Evolutionary conservation across 2,113 vertebrate genomes (phyloP).

Genomic region (Ranitomeya variabilis): DNA sequence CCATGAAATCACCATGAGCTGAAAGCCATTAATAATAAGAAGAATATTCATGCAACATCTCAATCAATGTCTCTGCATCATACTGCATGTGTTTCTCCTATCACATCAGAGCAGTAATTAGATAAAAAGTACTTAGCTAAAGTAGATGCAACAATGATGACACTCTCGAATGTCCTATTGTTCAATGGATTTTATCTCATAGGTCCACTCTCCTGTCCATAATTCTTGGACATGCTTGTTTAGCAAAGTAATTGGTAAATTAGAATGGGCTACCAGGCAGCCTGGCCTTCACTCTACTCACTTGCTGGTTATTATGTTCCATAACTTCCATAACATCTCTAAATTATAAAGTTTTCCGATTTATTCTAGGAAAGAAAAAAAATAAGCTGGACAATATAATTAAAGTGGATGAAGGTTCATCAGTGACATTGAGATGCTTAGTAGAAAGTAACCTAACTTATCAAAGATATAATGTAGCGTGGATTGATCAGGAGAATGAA

Average conservation of each 20-base stretch:
- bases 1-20: too few species aligned
- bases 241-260: not conserved
- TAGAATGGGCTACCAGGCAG: not conserved
- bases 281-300: not conserved
- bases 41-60: too few species aligned
- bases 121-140: too few species aligned
- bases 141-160: too few species aligned
- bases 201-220: not conserved
- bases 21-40: too few species aligned
- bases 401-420: not conserved
- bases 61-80: too few species aligned
- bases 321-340: too few species aligned
- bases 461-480: not conserved
- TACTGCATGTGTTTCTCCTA: too few species aligned
- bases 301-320: too few species aligned
- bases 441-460: not conserved
- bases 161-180: too few species aligned
- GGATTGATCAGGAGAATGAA: not conserved
- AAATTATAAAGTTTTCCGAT: too few species aligned
- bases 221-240: not conserved
- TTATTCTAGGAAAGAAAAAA: not conserved
- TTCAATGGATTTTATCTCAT: not conserved
- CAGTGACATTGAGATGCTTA: not conserved
- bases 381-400: not conserved
- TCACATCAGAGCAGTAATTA: too few species aligned